Percentiles rank a stretch among this genome's conserved stretches.
Evolutionary conservation across 2,888 invertebrate species (phyloP).

Genomic region (Plebejus argus): DNA sequence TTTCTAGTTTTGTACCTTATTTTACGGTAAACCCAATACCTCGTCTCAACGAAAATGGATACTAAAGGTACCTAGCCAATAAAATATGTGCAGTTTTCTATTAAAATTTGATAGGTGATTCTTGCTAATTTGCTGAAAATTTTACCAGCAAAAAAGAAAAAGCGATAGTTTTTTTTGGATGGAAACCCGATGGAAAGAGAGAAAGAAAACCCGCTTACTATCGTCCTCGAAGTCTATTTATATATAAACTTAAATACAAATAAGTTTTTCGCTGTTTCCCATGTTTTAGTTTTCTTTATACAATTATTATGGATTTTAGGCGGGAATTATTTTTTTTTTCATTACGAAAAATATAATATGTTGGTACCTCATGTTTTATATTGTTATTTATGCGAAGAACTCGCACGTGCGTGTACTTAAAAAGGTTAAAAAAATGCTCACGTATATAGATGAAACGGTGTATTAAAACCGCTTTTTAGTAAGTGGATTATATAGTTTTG

Average conservation of each 20-base stretch:
- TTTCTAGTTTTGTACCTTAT: background rate
- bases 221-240: too few species aligned
- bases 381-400: too few species aligned
- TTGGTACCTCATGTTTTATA: too few species aligned
- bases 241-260: too few species aligned
- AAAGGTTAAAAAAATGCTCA: background rate
- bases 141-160: background rate
- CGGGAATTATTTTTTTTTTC: too few species aligned
- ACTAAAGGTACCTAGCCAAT: background rate
- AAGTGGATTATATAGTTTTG: slow-evolving; percentile 28
- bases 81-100: background rate
- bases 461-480: slow-evolving; percentile 15
- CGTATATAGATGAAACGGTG: background rate
- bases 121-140: background rate
- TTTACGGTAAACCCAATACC: background rate
- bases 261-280: too few species aligned
- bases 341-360: too few species aligned
- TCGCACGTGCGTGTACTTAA: background rate
- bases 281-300: too few species aligned
- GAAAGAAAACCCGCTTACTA: too few species aligned
- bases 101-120: background rate
- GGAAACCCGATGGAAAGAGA: too few species aligned
- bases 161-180: too few species aligned
- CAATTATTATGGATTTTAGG: too few species aligned
- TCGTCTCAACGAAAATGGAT: background rate